Evolutionary conservation across 2,888 invertebrate species (phyloP), one percentile per base, ranked within the genome.

Genomic region (Drosophila quasianomalipes): DNA sequence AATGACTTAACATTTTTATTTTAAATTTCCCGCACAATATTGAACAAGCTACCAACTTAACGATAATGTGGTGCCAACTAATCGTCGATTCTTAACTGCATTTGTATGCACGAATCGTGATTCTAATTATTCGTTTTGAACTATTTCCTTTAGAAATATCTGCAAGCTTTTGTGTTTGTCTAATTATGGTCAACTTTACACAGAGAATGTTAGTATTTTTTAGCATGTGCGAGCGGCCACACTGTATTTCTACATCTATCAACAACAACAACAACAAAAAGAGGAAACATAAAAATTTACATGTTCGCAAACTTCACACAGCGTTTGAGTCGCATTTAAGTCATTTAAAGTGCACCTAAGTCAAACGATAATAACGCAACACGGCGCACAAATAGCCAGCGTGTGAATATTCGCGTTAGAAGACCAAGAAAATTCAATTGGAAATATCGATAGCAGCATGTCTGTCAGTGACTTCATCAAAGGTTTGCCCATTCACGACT

Each of bases 401-500:
- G 12, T 47, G 44, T 41, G 0, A 7, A 14, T 3, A n/a, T 26
- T 28, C 5, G 16, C 12, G 7, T 39, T 39, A 22, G 7, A 49
- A 44, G 12, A 22, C 33, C 28, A 37, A 19, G 14, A 28, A 44
- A 61, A 61, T 60, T 14, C 31, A 51, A 41, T 60, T 67, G 37
- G 35, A 70, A 70, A 66, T 44, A 69, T 68, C 63, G 44, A 64
- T 55, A 69, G 4, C 44, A 74, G 30, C 19, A 92, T 93, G 97
- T 97, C 97, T 87, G 97, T 97, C 79, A 96, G 96, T 83, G 97
- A 98, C 92, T 98, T 98, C 93, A 94, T 99, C 78, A 97, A 98
- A 93, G 98, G 97, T 81, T 94, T 99, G 78, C 98, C 98, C 74
- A 97, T 97, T 26, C 97, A 97, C 92, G 96, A 99, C 94, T 97